Evolutionary conservation across 2,113 vertebrate genomes (phyloP), one percentile per base, ranked within the genome.

Genomic region (Talpa occidentalis): DNA sequence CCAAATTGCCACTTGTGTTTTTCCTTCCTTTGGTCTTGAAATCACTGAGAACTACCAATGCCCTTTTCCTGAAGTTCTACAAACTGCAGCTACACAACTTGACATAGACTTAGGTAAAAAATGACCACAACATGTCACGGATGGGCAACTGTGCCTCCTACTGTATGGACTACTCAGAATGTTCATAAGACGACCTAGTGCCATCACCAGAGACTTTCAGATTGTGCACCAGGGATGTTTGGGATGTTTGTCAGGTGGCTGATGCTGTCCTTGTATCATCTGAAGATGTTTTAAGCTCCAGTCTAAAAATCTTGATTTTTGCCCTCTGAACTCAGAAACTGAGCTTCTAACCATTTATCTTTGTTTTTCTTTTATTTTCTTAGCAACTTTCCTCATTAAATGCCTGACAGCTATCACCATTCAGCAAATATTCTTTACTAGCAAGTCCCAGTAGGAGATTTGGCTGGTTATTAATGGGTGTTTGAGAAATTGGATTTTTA

Each of bases 301-400:
- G 44, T 64, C 44, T 66, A n/a, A 74, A 69, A 73, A 52, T 62
- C 69, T 52, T 83, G 78, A 49, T 28, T 6, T 44, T 35, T 83
- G 28, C 21, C 35, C 35, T 32, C 19, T 74, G 44, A 69, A 49
- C 28, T 74, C 56, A 26, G 56, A 74, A 83, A 42, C 79, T 81
- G 6, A 0, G 54, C 60, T 90, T 72, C 66, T 72, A 47, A 30
- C 77, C 32, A 5, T 52, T 88, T 30, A 24, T 30, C 77, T 47
- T 72, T 81, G 66, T 91, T 91, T 91, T 47, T 81, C 66, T 72
- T 90, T 64, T 82, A 40, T 91, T 91, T 91, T 83, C 69, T n/a
- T 91, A 74, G 69, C 56, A 83, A n/a, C 56, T 32, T 14, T 47
- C n/a, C 56, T 73, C 42, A 32, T 72, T 82, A 64, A 37, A 44